Conservation (phyloP, 2,113 vertebrate species). For the Leuciscus idus region DNA sequence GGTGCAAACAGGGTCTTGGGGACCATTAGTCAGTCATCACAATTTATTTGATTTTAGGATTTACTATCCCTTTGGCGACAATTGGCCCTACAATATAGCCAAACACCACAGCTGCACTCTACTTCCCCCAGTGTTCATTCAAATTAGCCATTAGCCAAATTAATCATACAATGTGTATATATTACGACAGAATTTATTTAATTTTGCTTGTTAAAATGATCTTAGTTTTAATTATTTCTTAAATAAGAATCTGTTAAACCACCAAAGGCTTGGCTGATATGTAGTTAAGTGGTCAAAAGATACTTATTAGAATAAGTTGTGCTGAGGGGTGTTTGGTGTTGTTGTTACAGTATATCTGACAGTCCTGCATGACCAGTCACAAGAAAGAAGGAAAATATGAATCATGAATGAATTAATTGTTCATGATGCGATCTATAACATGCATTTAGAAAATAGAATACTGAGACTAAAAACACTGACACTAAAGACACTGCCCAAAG, state of each 20-base stretch:
- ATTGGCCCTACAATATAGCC: background rate
- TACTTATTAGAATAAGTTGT: background rate
- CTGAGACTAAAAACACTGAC: too few relatives aligned
- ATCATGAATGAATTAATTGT: too few relatives aligned
- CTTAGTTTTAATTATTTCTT: background rate
- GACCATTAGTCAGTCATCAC: background rate
- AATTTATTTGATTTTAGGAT: background rate
- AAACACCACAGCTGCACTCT: background rate
- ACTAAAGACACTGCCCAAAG: too few relatives aligned
- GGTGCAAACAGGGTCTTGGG: too few relatives aligned
- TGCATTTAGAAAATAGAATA: too few relatives aligned
- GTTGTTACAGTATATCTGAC: background rate
- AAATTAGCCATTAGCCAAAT: background rate
- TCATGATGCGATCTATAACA: too few relatives aligned
- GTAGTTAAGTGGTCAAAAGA: background rate
- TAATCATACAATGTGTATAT: background rate
- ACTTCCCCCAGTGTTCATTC: background rate
- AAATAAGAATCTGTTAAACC: background rate
- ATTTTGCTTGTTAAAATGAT: background rate
- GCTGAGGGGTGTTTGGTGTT: background rate
- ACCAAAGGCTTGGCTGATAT: background rate
- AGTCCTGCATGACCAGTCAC: background rate
- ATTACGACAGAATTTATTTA: background rate
- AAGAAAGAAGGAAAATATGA: background rate
- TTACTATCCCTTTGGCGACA: background rate